Evolutionary conservation across 2,113 vertebrate genomes (phyloP).

Genomic region (Rhea americana): DNA sequence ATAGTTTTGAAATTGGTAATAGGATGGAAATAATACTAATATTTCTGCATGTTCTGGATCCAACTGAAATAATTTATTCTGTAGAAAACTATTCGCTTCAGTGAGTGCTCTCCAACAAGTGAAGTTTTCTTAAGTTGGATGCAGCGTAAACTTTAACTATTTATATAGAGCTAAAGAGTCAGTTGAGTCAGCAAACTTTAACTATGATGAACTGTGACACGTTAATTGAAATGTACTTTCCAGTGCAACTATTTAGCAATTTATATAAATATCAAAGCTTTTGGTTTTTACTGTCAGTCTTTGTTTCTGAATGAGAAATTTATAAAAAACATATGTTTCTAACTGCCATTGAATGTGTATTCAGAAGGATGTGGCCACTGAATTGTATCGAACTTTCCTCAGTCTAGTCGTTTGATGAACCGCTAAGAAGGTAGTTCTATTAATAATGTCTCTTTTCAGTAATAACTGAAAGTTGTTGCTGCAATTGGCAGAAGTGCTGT

Average conservation of each 20-base stretch:
- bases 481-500: background rate
- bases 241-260: slow-evolving; percentile 82
- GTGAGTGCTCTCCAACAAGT: background rate
- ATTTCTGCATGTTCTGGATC: slow-evolving; percentile 51
- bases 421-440: slow-evolving; percentile 59
- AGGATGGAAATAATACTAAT: slow-evolving; percentile 16
- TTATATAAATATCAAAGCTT: slow-evolving; percentile 85
- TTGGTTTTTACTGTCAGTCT: slow-evolving; percentile 78
- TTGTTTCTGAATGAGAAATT: slow-evolving; percentile 82
- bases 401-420: slow-evolving; percentile 57
- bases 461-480: slow-evolving; percentile 4
- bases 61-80: slow-evolving; percentile 16
- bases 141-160: slow-evolving; percentile 41
- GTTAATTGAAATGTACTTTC: slow-evolving; percentile 89
- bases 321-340: slow-evolving; percentile 90
- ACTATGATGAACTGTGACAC: slow-evolving; percentile 79
- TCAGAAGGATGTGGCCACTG: slow-evolving; percentile 72
- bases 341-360: slow-evolving; percentile 80
- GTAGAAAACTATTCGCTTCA: background rate
- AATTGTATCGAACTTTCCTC: slow-evolving; percentile 72
- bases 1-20: slow-evolving; percentile 4
- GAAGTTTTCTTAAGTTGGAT: background rate
- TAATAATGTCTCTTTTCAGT: slow-evolving; percentile 69
- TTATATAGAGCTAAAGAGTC: slow-evolving; percentile 33
- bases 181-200: slow-evolving; percentile 48